A percentile compares a stretch with the other conserved stretches of the same genome.
Conservation (phyloP, 2,113 vertebrate species). For the Monopterus albus region DNA sequence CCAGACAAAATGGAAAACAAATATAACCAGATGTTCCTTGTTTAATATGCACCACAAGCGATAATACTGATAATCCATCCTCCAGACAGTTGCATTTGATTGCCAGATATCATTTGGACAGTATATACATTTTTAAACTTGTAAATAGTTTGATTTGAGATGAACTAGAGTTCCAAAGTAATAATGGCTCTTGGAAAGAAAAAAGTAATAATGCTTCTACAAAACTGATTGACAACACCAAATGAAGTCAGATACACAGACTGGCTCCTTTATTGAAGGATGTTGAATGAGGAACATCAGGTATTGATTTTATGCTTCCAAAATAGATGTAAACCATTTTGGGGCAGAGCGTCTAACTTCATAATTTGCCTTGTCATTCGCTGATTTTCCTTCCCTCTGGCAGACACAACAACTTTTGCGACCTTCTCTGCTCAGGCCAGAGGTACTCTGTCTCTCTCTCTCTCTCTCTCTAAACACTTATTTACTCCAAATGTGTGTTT, state of each 20-base stretch:
- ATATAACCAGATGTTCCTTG: neutral
- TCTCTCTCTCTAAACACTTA: conserved; percentile 17
- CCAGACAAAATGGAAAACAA: neutral
- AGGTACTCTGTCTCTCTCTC: conserved; percentile 83
- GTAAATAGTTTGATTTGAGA: too few species aligned
- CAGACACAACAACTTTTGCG: conserved; percentile 95
- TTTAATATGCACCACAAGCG: neutral
- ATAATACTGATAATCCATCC: too few species aligned
- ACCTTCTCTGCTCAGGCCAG: conserved; percentile 94
- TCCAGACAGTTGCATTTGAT: neutral
- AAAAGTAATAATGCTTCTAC: neutral
- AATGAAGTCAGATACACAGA: neutral
- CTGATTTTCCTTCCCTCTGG: conserved; percentile 60
- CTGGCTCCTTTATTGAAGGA: neutral
- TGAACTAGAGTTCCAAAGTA: too few species aligned
- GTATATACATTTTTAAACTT: too few species aligned
- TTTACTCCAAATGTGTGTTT: neutral
- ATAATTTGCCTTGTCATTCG: conserved; percentile 36
- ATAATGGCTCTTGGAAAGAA: too few species aligned
- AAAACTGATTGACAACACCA: neutral
- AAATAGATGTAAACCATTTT: neutral
- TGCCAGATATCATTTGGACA: neutral
- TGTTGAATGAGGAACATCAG: neutral
- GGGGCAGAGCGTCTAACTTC: neutral
- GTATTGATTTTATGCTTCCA: conserved; percentile 4